Base-by-base conservation (phyloP, 2,797 vertebrate species). In the Cyprinella venusta region DNA sequence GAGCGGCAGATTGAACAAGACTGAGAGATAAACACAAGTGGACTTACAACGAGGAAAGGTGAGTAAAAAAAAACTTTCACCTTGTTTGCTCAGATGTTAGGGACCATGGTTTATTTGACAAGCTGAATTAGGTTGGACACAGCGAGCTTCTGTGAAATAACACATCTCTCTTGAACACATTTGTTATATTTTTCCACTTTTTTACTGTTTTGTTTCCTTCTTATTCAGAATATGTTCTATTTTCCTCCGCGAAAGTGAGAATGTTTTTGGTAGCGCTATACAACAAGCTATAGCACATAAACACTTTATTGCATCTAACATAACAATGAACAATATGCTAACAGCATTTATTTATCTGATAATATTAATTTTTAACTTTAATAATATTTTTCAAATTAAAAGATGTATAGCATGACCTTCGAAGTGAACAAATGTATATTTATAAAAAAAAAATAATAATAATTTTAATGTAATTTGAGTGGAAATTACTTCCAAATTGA, bases 31-130 rank as follows among this genome's bases (percentile, higher is more conserved):
- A 72, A 26, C 30, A 75, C 45, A 50, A 69, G 36, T 59, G 10
- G 26, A 83, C 36, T 52, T 40, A 76, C 52, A 4, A 3, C 79
- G 26, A 70, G 81, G 48, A 80, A 80, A 65, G 86, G 90, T 90
- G 75, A 87, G 89, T 79, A 48, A 12, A 24, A 33, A 36, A 33
- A 36, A 50, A 45, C 33, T 56, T 36, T 80, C 56, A 30, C 16
- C 64, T 64, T 69, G 2, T 54, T 38, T 56, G 7, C n/a, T 5
- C 6, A 48, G 48, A 36, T 36, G 9, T 40, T 19, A 45, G n/a
- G 21, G 45, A 50, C 33, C 30, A n/a, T 24, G 56, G 42, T 52
- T 24, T 5, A n/a, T 48, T 40, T 71, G 38, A 30, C 33, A 42
- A 48, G 26, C 6, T 63, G n/a, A 63, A 26, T 33, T 33, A 36